phyloP scores from a whole-genome alignment of 2,888 invertebrate genomes.

The Sarcophaga rosellei region DNA sequence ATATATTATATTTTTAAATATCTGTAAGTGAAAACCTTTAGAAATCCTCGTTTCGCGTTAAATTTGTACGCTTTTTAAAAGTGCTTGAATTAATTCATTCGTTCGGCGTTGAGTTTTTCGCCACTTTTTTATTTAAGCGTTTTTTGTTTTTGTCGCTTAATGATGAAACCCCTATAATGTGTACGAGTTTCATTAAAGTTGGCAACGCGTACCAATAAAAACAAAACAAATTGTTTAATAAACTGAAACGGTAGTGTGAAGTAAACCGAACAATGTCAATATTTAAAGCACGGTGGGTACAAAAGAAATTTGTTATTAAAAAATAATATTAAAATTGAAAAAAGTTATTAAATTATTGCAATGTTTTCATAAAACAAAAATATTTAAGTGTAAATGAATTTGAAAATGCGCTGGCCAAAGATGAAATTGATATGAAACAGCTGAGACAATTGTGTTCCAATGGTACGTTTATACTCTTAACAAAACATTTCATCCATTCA shows the following conservation, averaged over 20 bases:
- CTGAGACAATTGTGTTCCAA: slow-evolving; percentile 89
- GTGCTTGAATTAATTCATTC: too few species aligned
- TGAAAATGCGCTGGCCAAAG: slow-evolving; percentile 86
- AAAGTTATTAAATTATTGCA: slow-evolving; percentile 12
- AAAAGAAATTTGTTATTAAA: slow-evolving; percentile 26
- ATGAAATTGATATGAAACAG: slow-evolving; percentile 87
- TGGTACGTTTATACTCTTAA: slow-evolving; percentile 83
- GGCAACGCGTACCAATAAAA: slow-evolving; percentile 55
- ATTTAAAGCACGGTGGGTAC: slow-evolving; percentile 79
- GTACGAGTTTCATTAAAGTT: background rate
- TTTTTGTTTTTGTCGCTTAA: background rate
- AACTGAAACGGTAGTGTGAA: background rate
- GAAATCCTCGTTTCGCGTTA: too few species aligned
- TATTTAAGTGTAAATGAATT: slow-evolving; percentile 88
- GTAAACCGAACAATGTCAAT: slow-evolving; percentile 76
- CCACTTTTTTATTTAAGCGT: background rate
- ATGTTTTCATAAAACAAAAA: slow-evolving; percentile 20
- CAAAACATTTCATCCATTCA: too few species aligned
- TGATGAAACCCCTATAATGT: background rate
- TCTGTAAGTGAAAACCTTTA: too few species aligned
- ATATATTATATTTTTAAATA: too few species aligned
- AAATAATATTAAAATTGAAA: slow-evolving; percentile 11
- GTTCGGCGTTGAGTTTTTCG: too few species aligned
- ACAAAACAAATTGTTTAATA: slow-evolving; percentile 60
- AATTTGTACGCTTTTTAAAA: too few species aligned